phyloP scores from a whole-genome alignment of 2,888 invertebrate genomes.

The Phania funesta region DNA sequence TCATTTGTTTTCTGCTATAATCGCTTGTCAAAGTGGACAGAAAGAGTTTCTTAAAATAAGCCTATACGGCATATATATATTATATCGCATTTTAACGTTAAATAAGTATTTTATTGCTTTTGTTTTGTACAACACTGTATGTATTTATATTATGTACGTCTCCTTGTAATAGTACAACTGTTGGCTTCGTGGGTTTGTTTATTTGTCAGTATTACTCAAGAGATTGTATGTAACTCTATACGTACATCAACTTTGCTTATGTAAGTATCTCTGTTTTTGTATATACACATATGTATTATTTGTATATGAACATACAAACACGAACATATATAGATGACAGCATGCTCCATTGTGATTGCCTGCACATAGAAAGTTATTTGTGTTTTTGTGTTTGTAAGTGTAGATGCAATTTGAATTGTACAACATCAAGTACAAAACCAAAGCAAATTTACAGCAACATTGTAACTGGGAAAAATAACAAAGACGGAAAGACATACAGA shows the following conservation, averaged over 20 bases:
- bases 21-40: too few species aligned
- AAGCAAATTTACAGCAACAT: slow-evolving; percentile 57
- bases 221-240: slow-evolving; percentile 41
- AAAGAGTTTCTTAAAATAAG: too few species aligned
- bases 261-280: not conserved
- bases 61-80: too few species aligned
- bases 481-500: slow-evolving; percentile 10
- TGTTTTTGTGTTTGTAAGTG: slow-evolving; percentile 2
- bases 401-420: slow-evolving; percentile 46
- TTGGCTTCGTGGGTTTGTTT: slow-evolving; percentile 5
- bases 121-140: too few species aligned
- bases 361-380: not conserved
- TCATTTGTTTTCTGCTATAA: too few species aligned
- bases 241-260: slow-evolving; percentile 14
- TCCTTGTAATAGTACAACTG: slow-evolving; percentile 2
- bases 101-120: too few species aligned
- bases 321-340: slow-evolving; percentile 21
- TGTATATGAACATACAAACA: not conserved
- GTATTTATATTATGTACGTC: too few species aligned
- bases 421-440: slow-evolving; percentile 55
- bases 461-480: slow-evolving; percentile 35
- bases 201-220: slow-evolving; percentile 26
- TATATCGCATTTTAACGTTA: too few species aligned
- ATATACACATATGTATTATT: not conserved
- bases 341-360: slow-evolving; percentile 2